Evolutionary conservation across 1,140 invertebrate species (phyloP).

Genomic region (Metopolophium dirhodum): DNA sequence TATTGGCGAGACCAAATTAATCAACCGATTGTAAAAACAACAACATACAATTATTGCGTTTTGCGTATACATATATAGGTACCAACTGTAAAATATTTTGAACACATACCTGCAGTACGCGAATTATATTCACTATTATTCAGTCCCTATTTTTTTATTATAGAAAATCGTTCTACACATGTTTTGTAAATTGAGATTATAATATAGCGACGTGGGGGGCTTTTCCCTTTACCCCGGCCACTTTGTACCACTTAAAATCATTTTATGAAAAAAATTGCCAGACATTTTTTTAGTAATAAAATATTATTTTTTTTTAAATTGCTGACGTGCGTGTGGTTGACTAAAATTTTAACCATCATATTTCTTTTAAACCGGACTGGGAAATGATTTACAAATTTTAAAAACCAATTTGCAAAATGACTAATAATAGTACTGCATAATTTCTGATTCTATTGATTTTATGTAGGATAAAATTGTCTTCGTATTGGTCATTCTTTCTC

Average conservation of each 20-base stretch:
- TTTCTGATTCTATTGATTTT: background rate
- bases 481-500: background rate
- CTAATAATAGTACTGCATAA: no score
- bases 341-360: no score
- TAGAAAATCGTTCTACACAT: background rate
- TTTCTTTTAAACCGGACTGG: no score
- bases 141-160: background rate
- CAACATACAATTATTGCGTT: background rate
- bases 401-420: no score
- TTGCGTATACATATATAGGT: background rate
- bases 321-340: no score
- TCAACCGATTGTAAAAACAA: background rate
- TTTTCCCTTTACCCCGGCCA: background rate
- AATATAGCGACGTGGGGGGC: background rate
- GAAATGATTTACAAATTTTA: no score
- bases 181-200: background rate
- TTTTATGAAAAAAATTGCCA: background rate
- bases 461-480: background rate
- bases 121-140: background rate
- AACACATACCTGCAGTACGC: background rate
- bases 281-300: background rate
- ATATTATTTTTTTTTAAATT: background rate
- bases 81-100: background rate
- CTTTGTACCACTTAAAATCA: background rate
- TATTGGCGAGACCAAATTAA: background rate